A percentile compares a stretch with the other conserved stretches of the same genome.
phyloP scores from a whole-genome alignment of 2,888 invertebrate species.

The Digitonthophagus gazella region DNA sequence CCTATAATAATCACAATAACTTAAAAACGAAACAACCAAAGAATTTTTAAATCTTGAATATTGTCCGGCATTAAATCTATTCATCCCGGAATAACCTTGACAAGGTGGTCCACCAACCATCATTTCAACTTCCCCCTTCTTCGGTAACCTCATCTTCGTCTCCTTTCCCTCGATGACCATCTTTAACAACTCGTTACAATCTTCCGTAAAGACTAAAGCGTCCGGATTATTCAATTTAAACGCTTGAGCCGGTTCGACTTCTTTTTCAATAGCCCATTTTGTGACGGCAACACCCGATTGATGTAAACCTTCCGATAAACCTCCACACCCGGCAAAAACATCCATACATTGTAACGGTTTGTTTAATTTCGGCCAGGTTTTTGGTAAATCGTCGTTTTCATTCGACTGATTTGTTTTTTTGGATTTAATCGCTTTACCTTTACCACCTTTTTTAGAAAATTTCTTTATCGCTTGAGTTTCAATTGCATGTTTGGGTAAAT shows the following conservation, averaged over 20 bases:
- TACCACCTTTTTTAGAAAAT: constrained; percentile 51
- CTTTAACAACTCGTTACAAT: constrained; percentile 72
- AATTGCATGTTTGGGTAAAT: constrained; percentile 62
- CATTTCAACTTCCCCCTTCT: constrained; percentile 77
- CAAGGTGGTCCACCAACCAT: constrained; percentile 86
- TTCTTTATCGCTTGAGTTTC: constrained; percentile 60
- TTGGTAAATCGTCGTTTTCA: background rate
- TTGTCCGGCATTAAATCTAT: constrained; percentile 79
- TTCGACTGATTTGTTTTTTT: constrained; percentile 3
- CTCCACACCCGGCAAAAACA: constrained; percentile 86
- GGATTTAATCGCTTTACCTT: constrained; percentile 63
- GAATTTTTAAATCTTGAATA: constrained; percentile 87
- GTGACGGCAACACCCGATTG: constrained; percentile 68
- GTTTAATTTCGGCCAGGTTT: constrained; percentile 33
- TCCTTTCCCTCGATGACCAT: constrained; percentile 62
- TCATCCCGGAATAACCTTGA: constrained; percentile 89
- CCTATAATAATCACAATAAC: constrained; percentile 82
- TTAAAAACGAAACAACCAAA: constrained; percentile 75
- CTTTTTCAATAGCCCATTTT: constrained; percentile 80
- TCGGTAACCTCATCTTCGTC: constrained; percentile 27
- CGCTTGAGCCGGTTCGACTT: constrained; percentile 75
- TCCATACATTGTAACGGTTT: constrained; percentile 68
- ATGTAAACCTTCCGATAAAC: constrained; percentile 72
- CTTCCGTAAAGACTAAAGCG: constrained; percentile 75
- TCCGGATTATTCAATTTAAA: constrained; percentile 73